Base-by-base conservation (phyloP, 2,113 vertebrate species). In the Pterocles burchelli region DNA sequence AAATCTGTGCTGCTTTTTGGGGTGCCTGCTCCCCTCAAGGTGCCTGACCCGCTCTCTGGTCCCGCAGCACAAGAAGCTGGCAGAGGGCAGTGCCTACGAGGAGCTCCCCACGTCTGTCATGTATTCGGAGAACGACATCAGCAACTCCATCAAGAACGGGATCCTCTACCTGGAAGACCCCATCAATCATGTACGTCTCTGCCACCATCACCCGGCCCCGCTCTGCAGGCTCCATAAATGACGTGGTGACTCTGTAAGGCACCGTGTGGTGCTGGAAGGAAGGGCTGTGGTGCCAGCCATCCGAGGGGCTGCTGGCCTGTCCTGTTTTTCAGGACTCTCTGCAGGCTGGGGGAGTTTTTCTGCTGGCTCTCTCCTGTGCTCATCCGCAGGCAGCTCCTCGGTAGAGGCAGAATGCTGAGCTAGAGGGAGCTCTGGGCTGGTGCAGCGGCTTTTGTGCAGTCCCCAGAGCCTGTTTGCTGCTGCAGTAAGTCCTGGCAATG, bases 141-240 rank as follows among this genome's bases (percentile, higher is more conserved):
- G 99, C 98, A 99, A 99, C 98, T 99, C 99, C 78, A 99, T 99
- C 97, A 99, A 99, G 98, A 99, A 99, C 0, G 99, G 99, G 77
- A 99, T 99, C 95, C 98, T 99, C 57, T 99, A 98, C 96, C 97
- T 99, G 88, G 99, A 99, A 97, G 99, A 99, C 96, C 99, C 99
- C 17, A 99, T 99, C 96, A 99, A 99, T 95, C 99, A 99, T 0
- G 99, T 99, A 96, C 0, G 96, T 80, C 48, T 85, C 51, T 36
- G 48, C 33, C 5, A 0, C 21, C 46, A 33, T 31, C 71, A 38
- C 70, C 14, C 57, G 57, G 13, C 33, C 49, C 43, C 3, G 3
- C 46, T 26, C 57, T 71, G 33, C 7, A 72, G 45, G 54, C 61
- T 51, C 57, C 9, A 0, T 34, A 45, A 28, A 0, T 18, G 86